These are phyloP conservation scores for Dione vanillae DNA, from an alignment of 2,888 invertebrate genomes.

Conservation along the genomic window DNA sequence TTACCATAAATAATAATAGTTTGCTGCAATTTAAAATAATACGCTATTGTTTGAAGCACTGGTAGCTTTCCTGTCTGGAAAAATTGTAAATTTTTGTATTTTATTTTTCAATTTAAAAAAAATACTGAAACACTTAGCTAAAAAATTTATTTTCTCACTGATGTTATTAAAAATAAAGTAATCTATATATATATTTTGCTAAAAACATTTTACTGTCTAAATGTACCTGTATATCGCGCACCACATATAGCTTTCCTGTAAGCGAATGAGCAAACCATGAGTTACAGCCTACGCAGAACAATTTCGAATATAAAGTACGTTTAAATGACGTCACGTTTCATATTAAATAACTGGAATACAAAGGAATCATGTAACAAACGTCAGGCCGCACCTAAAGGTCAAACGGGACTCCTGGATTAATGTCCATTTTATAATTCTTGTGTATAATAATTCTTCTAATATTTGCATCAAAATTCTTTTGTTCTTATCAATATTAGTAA, in stretches of 20 bases:
- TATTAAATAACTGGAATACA: conserved; percentile 63
- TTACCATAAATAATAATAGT: conserved; percentile 24
- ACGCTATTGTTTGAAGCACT: not conserved
- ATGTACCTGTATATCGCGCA: not conserved
- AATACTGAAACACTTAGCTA: not conserved
- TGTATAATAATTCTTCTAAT: conserved; percentile 3
- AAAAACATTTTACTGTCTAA: too few relatives aligned
- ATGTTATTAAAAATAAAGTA: too few relatives aligned
- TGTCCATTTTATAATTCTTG: conserved; percentile 15
- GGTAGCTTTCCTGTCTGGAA: not conserved
- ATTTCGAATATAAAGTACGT: conserved; percentile 48
- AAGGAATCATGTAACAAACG: conserved; percentile 49
- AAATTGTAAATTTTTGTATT: not conserved
- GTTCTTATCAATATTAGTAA: not conserved
- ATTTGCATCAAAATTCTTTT: conserved; percentile 4
- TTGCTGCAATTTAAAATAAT: conserved; percentile 18
- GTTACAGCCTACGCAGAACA: conserved; percentile 41
- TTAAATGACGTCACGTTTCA: conserved; percentile 67
- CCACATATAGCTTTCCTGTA: conserved; percentile 30
- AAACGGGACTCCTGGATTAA: conserved; percentile 22
- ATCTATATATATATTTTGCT: too few relatives aligned
- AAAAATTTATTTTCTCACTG: too few relatives aligned
- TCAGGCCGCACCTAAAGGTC: conserved; percentile 25
- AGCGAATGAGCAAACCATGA: conserved; percentile 39
- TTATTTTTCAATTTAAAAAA: not conserved